phyloP scores from a whole-genome alignment of 2,113 vertebrate genomes.

The Ceratotherium simum region DNA sequence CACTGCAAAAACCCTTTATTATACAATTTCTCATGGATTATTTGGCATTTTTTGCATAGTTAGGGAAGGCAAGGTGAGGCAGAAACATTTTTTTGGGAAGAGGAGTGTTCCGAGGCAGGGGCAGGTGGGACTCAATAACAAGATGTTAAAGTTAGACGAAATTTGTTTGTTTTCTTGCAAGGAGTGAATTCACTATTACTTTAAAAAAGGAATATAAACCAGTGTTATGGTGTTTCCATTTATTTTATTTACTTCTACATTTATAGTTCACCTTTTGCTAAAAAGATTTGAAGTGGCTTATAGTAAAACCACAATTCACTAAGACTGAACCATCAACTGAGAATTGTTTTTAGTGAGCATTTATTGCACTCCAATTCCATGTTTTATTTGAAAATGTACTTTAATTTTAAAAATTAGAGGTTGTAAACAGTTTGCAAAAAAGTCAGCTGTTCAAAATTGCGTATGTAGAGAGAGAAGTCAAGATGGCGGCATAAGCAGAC shows the following conservation, averaged over 20 bases:
- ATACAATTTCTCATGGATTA: neutral
- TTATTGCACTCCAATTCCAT: neutral
- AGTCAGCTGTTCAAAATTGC: neutral
- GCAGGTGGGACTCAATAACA: neutral
- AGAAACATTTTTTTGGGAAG: neutral
- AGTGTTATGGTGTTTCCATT: neutral
- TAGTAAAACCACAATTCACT: neutral
- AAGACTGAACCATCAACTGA: neutral
- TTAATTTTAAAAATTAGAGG: neutral
- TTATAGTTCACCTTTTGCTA: constrained; percentile 28
- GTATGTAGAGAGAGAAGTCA: too few species aligned
- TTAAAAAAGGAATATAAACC: neutral
- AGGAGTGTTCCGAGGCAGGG: neutral
- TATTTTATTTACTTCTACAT: constrained; percentile 30
- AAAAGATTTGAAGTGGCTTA: constrained; percentile 1
- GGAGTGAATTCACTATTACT: neutral
- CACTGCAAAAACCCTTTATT: accelerated
- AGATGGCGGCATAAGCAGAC: too few species aligned
- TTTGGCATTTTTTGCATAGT: neutral
- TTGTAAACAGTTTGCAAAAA: neutral
- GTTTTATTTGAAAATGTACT: neutral
- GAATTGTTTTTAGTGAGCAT: neutral
- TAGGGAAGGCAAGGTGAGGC: neutral
- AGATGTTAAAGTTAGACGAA: neutral
- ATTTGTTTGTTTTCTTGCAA: constrained; percentile 30